phyloP scores from a whole-genome alignment of 1,140 invertebrate species.

The Wiebesia pumilae region DNA sequence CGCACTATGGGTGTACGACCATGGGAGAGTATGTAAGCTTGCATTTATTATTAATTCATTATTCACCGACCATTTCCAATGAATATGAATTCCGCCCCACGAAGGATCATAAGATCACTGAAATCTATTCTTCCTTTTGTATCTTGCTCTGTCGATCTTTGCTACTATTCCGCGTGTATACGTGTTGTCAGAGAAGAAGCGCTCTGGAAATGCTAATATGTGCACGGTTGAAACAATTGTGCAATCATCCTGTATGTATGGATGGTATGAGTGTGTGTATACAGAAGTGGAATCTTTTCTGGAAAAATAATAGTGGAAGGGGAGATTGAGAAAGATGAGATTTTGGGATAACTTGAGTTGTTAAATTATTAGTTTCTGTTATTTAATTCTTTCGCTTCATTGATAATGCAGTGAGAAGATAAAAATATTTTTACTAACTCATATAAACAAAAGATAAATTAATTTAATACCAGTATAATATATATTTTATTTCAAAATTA shows the following conservation, averaged over 20 bases:
- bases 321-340: too few species aligned
- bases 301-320: too few species aligned
- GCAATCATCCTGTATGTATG: conserved; percentile 25
- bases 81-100: conserved; percentile 21
- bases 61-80: conserved; percentile 32
- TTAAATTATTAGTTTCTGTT: too few species aligned
- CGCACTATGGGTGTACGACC: neutral
- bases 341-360: too few species aligned
- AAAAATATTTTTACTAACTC: too few species aligned
- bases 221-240: conserved; percentile 19
- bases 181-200: neutral
- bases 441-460: too few species aligned
- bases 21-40: neutral
- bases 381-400: too few species aligned
- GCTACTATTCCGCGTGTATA: neutral
- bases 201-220: conserved; percentile 32
- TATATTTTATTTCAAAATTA: neutral
- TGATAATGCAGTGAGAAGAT: too few species aligned
- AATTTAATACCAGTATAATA: too few species aligned
- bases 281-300: neutral
- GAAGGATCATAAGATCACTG: neutral
- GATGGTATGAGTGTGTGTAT: neutral
- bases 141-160: conserved; percentile 27
- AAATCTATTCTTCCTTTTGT: neutral
- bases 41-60: conserved; percentile 49